phyloP scores from a whole-genome alignment of 2,113 vertebrate genomes.

The Pithys albifrons region DNA sequence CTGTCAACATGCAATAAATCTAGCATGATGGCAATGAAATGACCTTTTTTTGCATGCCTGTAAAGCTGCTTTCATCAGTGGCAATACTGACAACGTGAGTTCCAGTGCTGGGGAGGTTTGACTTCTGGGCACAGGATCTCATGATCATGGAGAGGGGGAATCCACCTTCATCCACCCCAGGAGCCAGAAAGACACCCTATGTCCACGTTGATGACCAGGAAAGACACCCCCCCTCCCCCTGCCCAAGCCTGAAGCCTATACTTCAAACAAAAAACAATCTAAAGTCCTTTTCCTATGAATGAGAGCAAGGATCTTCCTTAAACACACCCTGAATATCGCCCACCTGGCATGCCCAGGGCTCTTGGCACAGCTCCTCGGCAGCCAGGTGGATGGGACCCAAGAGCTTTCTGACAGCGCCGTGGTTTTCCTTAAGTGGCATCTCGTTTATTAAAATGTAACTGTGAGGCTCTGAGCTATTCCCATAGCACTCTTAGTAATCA shows the following conservation, averaged over 20 bases:
- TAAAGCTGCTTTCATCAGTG: neutral
- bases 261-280: neutral
- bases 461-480: constrained; percentile 7
- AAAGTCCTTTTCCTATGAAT: neutral
- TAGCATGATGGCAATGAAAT: neutral
- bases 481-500: neutral
- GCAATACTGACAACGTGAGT: neutral
- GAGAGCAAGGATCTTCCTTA: neutral
- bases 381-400: neutral
- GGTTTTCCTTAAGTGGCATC: neutral
- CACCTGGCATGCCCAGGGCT: neutral
- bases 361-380: neutral
- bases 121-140: neutral
- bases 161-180: neutral
- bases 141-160: neutral
- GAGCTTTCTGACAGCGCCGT: neutral
- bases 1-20: neutral
- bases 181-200: neutral
- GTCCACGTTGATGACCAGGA: fast-evolving
- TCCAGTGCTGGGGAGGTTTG: neutral
- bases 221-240: neutral
- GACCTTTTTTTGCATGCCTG: neutral
- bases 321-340: neutral
- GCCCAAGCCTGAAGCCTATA: neutral
- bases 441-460: constrained; percentile 13